Conservation (phyloP, 2,888 invertebrate genomes). For the Metallyticus violacea region DNA sequence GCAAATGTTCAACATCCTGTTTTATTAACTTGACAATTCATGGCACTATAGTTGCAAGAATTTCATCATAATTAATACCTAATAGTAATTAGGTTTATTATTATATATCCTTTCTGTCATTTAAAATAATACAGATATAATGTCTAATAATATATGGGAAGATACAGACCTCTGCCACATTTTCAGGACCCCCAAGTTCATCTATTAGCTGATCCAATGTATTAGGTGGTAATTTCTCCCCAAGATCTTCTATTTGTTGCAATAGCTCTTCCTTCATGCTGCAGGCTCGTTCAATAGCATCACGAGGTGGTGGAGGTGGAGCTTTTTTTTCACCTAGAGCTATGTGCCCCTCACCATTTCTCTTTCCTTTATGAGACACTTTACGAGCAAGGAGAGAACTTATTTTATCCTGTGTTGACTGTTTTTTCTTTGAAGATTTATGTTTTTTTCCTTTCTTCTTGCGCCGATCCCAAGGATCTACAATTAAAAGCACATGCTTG, state of each 20-base stretch:
- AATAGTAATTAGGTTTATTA: too few species aligned
- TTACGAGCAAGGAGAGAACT: conserved; percentile 62
- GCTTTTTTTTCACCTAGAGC: not conserved
- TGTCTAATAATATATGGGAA: too few species aligned
- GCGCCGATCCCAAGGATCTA: conserved; percentile 77
- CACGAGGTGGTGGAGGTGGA: conserved; percentile 62
- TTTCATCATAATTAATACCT: too few species aligned
- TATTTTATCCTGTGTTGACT: conserved; percentile 76
- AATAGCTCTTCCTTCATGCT: conserved; percentile 91
- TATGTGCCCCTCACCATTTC: conserved; percentile 25
- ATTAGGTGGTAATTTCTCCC: conserved; percentile 88
- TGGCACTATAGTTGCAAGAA: too few species aligned
- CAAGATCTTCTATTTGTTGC: conserved; percentile 78
- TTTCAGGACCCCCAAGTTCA: conserved; percentile 94
- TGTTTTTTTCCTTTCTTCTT: conserved; percentile 63
- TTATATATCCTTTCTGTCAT: too few species aligned
- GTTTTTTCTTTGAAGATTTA: conserved; percentile 56
- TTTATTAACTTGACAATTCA: too few species aligned
- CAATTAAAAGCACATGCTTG: not conserved
- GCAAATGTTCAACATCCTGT: too few species aligned
- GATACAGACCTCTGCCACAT: conserved; percentile 81
- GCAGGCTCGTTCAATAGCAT: conserved; percentile 85
- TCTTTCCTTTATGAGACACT: conserved; percentile 40
- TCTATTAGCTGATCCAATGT: conserved; percentile 98
- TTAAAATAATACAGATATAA: too few species aligned